These are phyloP conservation scores for Megalopta genalis DNA, from an alignment of 1,140 invertebrate genomes.

Conservation along the genomic window DNA sequence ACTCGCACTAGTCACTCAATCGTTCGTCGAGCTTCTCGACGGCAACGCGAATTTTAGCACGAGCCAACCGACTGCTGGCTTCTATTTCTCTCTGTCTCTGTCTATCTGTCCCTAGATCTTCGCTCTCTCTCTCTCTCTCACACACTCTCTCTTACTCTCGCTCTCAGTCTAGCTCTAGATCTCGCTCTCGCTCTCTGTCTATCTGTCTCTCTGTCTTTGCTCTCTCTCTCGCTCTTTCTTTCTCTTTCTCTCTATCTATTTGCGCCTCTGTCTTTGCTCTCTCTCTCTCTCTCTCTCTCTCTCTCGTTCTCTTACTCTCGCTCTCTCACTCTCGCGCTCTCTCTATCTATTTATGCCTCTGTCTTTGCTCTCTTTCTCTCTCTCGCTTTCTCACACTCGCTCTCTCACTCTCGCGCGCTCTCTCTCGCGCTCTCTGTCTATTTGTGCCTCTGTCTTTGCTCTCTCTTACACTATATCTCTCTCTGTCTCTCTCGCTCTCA, in stretches of 20 bases:
- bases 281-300: too few relatives aligned
- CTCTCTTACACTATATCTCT: neutral
- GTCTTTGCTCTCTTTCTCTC: neutral
- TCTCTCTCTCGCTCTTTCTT: neutral
- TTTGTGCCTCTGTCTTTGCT: neutral
- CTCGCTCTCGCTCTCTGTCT: too few relatives aligned
- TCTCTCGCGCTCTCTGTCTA: too few relatives aligned
- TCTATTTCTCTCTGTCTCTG: neutral
- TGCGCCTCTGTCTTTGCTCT: neutral
- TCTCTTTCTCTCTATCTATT: too few relatives aligned
- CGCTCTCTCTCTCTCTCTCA: constrained; percentile 1
- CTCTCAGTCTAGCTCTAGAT: too few relatives aligned
- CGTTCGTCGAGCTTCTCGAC: constrained; percentile 1
- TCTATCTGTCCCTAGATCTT: too few relatives aligned
- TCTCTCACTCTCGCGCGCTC: too few relatives aligned
- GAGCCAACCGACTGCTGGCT: neutral
- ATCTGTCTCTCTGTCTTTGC: too few relatives aligned
- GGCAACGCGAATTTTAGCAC: constrained; percentile 33
- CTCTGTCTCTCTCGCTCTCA: neutral
- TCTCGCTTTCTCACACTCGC: neutral
- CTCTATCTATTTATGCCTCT: too few relatives aligned
- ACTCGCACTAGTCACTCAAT: constrained; percentile 21
- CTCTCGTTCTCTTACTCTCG: neutral
- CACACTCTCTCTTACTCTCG: too few relatives aligned
- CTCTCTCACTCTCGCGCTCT: too few relatives aligned